These are phyloP conservation scores for Aythya baeri DNA, from an alignment of 2,113 vertebrate genomes.

Conservation along the genomic window DNA sequence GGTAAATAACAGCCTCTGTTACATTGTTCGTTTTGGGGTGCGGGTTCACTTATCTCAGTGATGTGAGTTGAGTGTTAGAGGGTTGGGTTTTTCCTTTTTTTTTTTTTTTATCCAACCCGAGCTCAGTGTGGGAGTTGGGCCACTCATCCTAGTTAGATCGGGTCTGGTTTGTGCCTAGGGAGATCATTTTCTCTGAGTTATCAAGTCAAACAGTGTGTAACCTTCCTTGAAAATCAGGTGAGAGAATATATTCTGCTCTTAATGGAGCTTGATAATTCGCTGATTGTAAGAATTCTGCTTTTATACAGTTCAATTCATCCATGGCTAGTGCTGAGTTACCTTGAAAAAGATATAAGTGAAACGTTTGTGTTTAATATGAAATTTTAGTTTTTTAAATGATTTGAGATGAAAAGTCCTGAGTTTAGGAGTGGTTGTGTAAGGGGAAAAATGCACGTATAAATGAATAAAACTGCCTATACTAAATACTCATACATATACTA, in stretches of 20 bases:
- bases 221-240: accelerated
- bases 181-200: not conserved
- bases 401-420: not conserved
- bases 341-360: not conserved
- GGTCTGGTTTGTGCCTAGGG: not conserved
- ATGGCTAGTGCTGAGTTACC: not conserved
- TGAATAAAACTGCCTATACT: accelerated
- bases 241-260: accelerated
- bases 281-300: not conserved
- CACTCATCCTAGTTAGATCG: accelerated
- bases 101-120: accelerated
- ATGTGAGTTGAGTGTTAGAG: not conserved
- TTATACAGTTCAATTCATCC: too few relatives aligned
- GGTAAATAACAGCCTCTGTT: conserved; percentile 51
- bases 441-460: accelerated
- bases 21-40: not conserved
- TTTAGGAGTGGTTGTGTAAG: not conserved
- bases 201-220: too few relatives aligned
- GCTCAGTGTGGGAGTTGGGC: accelerated
- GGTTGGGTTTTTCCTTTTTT: not conserved
- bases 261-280: not conserved
- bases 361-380: not conserved
- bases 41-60: accelerated
- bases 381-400: accelerated
- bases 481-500: too few relatives aligned